These are phyloP conservation scores for Podarcis cretensis DNA, from an alignment of 2,113 vertebrate species.

Conservation along the genomic window DNA sequence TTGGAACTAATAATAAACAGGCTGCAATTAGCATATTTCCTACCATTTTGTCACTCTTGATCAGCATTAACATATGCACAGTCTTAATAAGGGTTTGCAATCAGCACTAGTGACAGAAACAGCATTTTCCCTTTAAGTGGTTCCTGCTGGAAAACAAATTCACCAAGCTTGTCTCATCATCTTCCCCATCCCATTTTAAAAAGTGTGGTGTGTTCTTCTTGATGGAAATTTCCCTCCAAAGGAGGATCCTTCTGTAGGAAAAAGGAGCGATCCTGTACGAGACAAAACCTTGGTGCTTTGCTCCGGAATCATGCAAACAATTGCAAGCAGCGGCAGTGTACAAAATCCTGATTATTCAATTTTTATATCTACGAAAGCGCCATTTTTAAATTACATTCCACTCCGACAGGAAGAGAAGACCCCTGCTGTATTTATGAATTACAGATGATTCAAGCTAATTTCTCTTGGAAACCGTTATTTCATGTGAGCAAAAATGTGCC, in stretches of 20 bases:
- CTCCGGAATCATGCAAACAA: conserved; percentile 47
- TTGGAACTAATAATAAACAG: too few species aligned
- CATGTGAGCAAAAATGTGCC: conserved; percentile 46
- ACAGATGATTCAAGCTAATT: conserved; percentile 71
- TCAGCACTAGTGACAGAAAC: neutral
- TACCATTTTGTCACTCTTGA: neutral
- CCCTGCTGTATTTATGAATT: conserved; percentile 74
- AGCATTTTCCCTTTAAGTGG: neutral
- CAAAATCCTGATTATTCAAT: conserved; percentile 49
- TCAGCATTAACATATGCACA: neutral
- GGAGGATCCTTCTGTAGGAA: neutral
- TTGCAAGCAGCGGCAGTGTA: conserved; percentile 48
- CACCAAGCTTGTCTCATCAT: neutral
- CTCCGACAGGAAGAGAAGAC: conserved; percentile 58
- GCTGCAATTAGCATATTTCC: neutral
- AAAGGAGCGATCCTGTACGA: conserved; percentile 35
- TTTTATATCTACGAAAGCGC: conserved; percentile 47
- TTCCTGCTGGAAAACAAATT: neutral
- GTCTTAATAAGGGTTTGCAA: neutral
- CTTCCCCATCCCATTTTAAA: neutral
- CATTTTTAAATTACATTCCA: conserved; percentile 60
- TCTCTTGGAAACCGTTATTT: conserved; percentile 49
- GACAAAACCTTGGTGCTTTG: conserved; percentile 15
- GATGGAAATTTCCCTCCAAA: conserved; percentile 11
- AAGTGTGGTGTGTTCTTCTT: neutral